A percentile compares a stretch with the other conserved stretches of the same genome.
Evolutionary conservation across 2,888 invertebrate genomes (phyloP).

Genomic region (Agrochola lychnidis): DNA sequence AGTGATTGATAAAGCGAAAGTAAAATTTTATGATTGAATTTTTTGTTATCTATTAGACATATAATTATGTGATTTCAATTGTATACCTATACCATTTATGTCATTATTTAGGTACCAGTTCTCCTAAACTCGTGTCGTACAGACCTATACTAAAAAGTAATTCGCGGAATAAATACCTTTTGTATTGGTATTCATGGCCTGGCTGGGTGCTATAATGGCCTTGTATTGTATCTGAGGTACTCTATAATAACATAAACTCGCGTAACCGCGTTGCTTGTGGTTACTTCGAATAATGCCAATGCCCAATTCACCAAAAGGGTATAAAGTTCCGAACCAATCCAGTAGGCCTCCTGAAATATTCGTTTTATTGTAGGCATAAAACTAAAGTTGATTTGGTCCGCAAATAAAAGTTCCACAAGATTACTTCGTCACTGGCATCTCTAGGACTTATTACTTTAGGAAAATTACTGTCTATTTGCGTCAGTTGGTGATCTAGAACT

Average conservation of each 20-base stretch:
- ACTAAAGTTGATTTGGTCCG: conserved; percentile 47
- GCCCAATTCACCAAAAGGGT: conserved; percentile 11
- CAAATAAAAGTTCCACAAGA: conserved; percentile 44
- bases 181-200: conserved; percentile 28
- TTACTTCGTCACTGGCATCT: conserved; percentile 26
- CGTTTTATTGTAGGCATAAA: conserved; percentile 42
- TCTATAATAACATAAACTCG: conserved; percentile 16
- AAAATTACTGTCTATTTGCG: conserved; percentile 27
- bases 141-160: conserved; percentile 2
- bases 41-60: background rate
- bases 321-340: conserved; percentile 28
- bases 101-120: background rate
- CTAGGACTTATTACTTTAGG: conserved; percentile 24
- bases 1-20: conserved; percentile 22
- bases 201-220: background rate
- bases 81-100: background rate
- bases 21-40: background rate
- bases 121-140: background rate
- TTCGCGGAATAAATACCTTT: conserved; percentile 9
- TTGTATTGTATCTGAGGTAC: conserved; percentile 14
- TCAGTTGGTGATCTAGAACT: background rate
- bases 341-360: conserved; percentile 41
- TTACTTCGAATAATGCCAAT: conserved; percentile 20
- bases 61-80: background rate
- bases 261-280: conserved; percentile 18